These are phyloP conservation scores for Cynoglossus semilaevis DNA, from an alignment of 2,113 vertebrate species.

Conservation along the genomic window DNA sequence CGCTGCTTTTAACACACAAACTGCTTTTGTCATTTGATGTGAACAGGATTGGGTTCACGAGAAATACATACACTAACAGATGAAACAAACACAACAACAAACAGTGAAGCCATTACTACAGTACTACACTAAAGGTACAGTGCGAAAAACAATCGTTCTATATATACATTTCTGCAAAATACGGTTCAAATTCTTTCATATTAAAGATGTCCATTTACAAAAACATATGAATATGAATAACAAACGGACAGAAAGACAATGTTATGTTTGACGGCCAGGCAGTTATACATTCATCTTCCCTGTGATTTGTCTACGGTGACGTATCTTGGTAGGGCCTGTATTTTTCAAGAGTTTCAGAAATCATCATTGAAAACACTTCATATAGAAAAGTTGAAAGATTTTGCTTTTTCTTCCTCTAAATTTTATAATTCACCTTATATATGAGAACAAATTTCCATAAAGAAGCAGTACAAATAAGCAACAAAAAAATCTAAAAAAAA, in stretches of 20 bases:
- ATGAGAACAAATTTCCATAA: too few relatives aligned
- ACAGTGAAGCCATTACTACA: background rate
- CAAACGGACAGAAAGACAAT: too few relatives aligned
- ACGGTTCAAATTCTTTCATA: conserved; percentile 3
- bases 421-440: background rate
- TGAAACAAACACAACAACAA: background rate
- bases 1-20: background rate
- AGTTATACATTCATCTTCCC: conserved; percentile 35
- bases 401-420: background rate
- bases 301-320: conserved; percentile 8
- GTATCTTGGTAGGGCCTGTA: background rate
- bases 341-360: conserved; percentile 27
- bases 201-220: conserved; percentile 6
- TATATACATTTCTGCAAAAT: conserved; percentile 14
- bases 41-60: background rate
- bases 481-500: too few relatives aligned
- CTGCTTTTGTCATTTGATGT: background rate
- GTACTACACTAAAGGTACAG: conserved; percentile 4
- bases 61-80: too few relatives aligned
- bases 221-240: background rate
- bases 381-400: background rate
- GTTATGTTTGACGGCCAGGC: too few relatives aligned
- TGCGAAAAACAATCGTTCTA: conserved; percentile 8
- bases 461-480: too few relatives aligned
- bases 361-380: background rate